Conservation (phyloP, 2,888 invertebrate genomes). For the Tipula confusa region DNA sequence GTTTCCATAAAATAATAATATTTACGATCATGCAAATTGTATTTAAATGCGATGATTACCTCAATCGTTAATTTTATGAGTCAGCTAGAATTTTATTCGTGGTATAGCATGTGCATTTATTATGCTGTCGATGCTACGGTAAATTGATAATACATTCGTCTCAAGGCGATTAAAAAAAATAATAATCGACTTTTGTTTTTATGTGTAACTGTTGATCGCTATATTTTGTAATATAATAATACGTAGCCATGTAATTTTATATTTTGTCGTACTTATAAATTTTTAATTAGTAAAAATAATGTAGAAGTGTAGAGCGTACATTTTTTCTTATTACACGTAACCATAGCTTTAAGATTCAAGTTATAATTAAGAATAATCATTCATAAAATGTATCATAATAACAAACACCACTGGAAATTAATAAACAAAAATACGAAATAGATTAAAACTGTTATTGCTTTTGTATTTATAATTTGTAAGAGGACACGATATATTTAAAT, state of each 20-base stretch:
- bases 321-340: no score
- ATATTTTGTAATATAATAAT: no score
- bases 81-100: background rate
- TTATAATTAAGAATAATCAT: background rate
- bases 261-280: no score
- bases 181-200: no score
- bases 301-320: no score
- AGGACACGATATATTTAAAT: background rate
- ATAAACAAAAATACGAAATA: background rate
- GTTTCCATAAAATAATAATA: background rate
- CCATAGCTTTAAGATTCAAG: background rate
- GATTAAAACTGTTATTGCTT: background rate
- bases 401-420: background rate
- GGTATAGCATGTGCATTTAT: background rate
- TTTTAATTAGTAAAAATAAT: no score
- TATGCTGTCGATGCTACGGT: background rate
- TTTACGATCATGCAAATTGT: background rate
- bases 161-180: background rate
- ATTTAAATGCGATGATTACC: no score
- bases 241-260: no score
- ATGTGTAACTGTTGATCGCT: no score
- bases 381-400: background rate
- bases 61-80: background rate
- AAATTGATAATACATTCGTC: no score
- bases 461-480: background rate